phyloP scores from a whole-genome alignment of 2,797 vertebrate genomes.

The Karalla daura region DNA sequence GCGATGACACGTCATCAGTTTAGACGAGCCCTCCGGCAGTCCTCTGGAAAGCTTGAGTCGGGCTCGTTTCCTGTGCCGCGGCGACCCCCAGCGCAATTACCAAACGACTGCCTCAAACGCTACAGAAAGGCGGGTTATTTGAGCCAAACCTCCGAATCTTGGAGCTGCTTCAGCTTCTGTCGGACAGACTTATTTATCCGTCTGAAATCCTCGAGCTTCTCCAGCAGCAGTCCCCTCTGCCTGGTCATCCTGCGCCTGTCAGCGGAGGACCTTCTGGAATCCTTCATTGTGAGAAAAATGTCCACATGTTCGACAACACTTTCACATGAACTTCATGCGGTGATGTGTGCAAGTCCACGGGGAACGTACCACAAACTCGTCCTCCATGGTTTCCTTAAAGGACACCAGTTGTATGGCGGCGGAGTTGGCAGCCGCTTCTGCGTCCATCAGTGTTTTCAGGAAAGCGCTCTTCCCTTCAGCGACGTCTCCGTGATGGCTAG shows the following conservation, averaged over 20 bases:
- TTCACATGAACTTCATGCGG: no score
- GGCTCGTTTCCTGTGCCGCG: no score
- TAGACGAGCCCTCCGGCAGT: no score
- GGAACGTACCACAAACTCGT: constrained; percentile 77
- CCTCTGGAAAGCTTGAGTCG: no score
- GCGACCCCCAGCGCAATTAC: no score
- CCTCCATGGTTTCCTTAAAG: constrained; percentile 82
- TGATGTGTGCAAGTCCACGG: neutral
- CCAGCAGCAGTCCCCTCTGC: constrained; percentile 83
- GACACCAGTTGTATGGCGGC: constrained; percentile 83
- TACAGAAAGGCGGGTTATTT: neutral
- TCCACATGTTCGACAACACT: no score
- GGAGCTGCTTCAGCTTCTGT: constrained; percentile 78
- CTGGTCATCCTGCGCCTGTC: constrained; percentile 72
- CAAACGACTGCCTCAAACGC: neutral
- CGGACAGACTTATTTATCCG: constrained; percentile 81
- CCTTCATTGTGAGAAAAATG: constrained; percentile 56
- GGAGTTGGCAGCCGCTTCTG: constrained; percentile 80
- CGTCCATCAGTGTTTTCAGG: constrained; percentile 78
- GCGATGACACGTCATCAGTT: no score
- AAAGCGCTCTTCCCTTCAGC: constrained; percentile 53
- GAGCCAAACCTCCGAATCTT: constrained; percentile 80
- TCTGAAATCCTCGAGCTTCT: constrained; percentile 85
- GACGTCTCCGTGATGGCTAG: constrained; percentile 53
- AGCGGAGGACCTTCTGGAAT: constrained; percentile 58